Percentiles rank a stretch among this genome's conserved stretches.
Evolutionary conservation across 2,888 invertebrate genomes (phyloP).

Genomic region (Heteropelma amictum): DNA sequence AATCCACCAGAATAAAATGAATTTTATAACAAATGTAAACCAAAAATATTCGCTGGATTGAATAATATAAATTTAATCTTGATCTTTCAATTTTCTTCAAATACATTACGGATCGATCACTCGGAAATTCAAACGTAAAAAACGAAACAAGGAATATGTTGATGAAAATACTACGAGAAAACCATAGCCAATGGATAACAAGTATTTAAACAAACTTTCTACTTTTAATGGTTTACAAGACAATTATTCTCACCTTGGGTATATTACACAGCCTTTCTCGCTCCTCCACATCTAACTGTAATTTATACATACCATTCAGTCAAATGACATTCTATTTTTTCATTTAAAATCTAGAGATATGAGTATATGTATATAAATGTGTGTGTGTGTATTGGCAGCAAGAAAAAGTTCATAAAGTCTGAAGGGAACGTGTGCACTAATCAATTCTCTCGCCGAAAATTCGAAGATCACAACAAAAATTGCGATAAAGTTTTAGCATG

Average conservation of each 20-base stretch:
- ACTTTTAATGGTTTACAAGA: constrained; percentile 49
- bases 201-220: constrained; percentile 42
- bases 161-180: constrained; percentile 19
- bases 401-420: neutral
- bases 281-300: constrained; percentile 77
- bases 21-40: neutral
- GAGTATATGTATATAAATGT: neutral
- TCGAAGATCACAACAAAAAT: no score
- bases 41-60: neutral
- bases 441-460: no score
- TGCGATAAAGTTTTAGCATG: no score
- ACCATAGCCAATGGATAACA: constrained; percentile 46
- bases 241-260: constrained; percentile 75
- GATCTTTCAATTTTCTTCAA: no score
- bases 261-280: constrained; percentile 78
- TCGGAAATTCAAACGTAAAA: neutral
- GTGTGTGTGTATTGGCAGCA: neutral
- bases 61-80: neutral
- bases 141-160: constrained; percentile 3
- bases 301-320: constrained; percentile 75
- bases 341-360: no score
- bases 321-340: constrained; percentile 63
- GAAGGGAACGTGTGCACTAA: constrained; percentile 25
- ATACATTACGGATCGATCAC: no score
- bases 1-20: constrained; percentile 6